A percentile compares a stretch with the other conserved stretches of the same genome.
phyloP scores from a whole-genome alignment of 2,797 vertebrate genomes.

The Helarctos malayanus region DNA sequence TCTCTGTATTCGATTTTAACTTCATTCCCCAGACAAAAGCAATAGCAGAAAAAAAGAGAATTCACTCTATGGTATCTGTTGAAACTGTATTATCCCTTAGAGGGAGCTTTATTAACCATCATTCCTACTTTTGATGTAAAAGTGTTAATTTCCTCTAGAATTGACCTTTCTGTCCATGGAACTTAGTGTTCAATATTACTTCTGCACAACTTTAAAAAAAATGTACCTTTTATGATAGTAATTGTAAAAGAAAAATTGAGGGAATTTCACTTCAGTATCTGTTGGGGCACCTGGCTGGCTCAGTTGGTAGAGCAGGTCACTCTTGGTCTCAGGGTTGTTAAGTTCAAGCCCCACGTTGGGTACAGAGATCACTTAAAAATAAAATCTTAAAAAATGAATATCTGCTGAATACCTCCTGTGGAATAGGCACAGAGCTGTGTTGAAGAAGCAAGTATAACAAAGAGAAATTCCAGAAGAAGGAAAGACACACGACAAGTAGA shows the following conservation, averaged over 20 bases:
- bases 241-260: not conserved
- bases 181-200: not conserved
- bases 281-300: not conserved
- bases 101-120: not conserved
- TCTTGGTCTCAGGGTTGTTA: not conserved
- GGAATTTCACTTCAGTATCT: not conserved
- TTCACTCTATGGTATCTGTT: not conserved
- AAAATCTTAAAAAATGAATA: not conserved
- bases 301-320: not conserved
- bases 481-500: not conserved
- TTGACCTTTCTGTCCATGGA: not conserved
- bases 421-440: not conserved
- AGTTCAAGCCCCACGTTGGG: not conserved
- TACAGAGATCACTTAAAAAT: not conserved
- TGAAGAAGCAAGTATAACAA: not conserved
- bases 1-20: not conserved
- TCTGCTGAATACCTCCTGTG: not conserved
- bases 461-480: not conserved
- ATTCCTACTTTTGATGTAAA: slow-evolving; percentile 29
- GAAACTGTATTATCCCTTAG: not conserved
- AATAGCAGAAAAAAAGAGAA: not conserved
- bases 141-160: not conserved
- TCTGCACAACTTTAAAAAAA: not conserved
- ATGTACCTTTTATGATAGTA: not conserved
- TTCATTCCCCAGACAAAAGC: not conserved